These are phyloP conservation scores for Rhyacophila brunnea DNA, from an alignment of 1,140 invertebrate genomes.

Conservation along the genomic window DNA sequence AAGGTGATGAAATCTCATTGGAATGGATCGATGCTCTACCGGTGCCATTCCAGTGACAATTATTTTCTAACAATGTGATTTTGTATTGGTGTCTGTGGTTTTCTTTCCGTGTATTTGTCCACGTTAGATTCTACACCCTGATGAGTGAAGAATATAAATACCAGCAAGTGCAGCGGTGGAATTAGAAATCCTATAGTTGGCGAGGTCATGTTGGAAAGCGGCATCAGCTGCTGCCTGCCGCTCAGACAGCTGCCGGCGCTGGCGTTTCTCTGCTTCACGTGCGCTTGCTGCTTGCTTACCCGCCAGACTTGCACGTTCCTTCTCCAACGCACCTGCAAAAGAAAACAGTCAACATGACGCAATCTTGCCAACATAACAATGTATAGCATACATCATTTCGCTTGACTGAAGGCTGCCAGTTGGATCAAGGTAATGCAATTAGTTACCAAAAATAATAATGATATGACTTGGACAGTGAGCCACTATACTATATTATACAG, in stretches of 20 bases:
- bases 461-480: too few relatives aligned
- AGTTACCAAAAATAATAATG: neutral
- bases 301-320: constrained; percentile 4
- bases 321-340: constrained; percentile 11
- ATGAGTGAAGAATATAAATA: neutral
- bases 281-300: constrained; percentile 17
- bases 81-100: neutral
- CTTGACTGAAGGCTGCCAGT: neutral
- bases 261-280: constrained; percentile 7
- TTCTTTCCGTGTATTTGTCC: neutral
- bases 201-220: constrained; percentile 24
- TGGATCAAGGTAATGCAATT: neutral
- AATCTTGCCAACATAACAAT: too few relatives aligned
- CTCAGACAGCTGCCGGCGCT: constrained; percentile 15
- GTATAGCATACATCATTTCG: neutral
- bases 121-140: neutral
- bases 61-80: neutral
- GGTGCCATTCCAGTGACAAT: neutral
- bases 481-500: too few relatives aligned
- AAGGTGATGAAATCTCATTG: too few relatives aligned
- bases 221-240: constrained; percentile 18
- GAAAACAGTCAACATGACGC: too few relatives aligned
- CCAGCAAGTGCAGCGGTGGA: constrained; percentile 18
- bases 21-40: too few relatives aligned
- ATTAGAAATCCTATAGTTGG: constrained; percentile 12